Base-by-base conservation (phyloP, 2,797 vertebrate species). In the Rhinoraja longicauda region DNA sequence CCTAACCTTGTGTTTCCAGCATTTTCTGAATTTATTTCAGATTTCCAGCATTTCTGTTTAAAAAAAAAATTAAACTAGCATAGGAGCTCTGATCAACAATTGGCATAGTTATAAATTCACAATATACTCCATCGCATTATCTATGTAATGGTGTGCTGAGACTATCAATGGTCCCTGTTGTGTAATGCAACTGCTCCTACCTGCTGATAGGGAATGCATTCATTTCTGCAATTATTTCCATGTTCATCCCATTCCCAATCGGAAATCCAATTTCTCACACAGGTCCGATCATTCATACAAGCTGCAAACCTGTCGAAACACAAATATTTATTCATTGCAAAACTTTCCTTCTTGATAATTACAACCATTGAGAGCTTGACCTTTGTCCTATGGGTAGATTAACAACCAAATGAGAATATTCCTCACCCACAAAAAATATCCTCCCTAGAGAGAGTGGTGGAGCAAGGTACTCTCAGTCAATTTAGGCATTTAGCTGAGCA, bases 261-360 rank as follows among this genome's bases (percentile, higher is more conserved):
- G 0, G 36, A 94, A 93, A 96, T 90, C 96, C 95, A 96, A 94
- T 96, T 96, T 88, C 0, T 93, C 62, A 93, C 94, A 94, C 96
- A 97, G 39, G 26, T 94, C 93, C 94, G 93, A 93, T 97, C 96
- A 77, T 95, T 94, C 92, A 93, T 95, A 94, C 96, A 97, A 78
- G 96, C 96, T 93, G 96, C 94, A 70, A 95, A 96, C 96, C 96
- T 97, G 94, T 86, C 93, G 82, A 1, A 92, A 45, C 24, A 93
- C 53, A 95, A 93, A 95, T 82, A 94, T 93, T n/a, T 91, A 53
- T 94, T 53, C 17, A 59, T 92, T 32, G 7, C 70, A 67, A 1
- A 19, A 67, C 64, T 67, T 19, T 67, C 64, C 67, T 19, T 67
- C 26, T 86, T 64, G 15, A 59, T 62, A 29, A 62, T 62, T 29